phyloP scores from a whole-genome alignment of 2,797 vertebrate genomes.

The Scarus forsteni region DNA sequence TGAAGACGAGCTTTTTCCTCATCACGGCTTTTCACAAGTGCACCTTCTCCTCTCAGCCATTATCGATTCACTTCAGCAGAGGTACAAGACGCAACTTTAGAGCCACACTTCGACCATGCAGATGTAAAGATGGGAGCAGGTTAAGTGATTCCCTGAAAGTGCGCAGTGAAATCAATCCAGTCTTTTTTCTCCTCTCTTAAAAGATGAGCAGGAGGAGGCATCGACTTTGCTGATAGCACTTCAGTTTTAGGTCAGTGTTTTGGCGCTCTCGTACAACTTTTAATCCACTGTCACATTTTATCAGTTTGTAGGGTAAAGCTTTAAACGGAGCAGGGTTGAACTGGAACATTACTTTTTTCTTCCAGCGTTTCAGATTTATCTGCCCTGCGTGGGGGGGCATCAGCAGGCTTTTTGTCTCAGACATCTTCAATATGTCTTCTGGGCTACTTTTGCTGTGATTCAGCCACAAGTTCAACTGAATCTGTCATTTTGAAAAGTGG shows the following conservation, averaged over 20 bases:
- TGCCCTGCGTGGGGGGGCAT: constrained; percentile 15
- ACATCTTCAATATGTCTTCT: constrained; percentile 13
- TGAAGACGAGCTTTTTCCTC: constrained; percentile 32
- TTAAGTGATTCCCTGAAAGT: constrained; percentile 51
- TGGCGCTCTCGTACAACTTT: constrained; percentile 30
- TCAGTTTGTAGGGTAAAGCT: constrained; percentile 41
- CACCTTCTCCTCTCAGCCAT: constrained; percentile 61
- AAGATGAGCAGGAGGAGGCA: constrained; percentile 11
- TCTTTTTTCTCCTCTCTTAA: constrained; percentile 31
- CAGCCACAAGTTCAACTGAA: constrained; percentile 12
- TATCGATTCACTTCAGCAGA: constrained; percentile 41
- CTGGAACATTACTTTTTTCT: constrained; percentile 33
- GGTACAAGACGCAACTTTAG: constrained; percentile 13
- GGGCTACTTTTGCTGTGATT: constrained; percentile 22
- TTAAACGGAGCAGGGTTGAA: constrained; percentile 22
- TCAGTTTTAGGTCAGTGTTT: constrained; percentile 26
- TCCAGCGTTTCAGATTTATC: constrained; percentile 39
- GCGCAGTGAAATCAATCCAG: constrained; percentile 51
- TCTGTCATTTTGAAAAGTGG: constrained; percentile 28
- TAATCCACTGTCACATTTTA: constrained; percentile 47
- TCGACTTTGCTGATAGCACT: constrained; percentile 26
- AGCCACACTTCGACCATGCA: constrained; percentile 21
- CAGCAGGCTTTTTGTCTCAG: constrained; percentile 21
- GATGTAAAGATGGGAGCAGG: constrained; percentile 31
- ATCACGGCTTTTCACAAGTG: constrained; percentile 42